Evolutionary conservation across 2,797 vertebrate species (phyloP).

Genomic region (Propithecus deckenii): DNA sequence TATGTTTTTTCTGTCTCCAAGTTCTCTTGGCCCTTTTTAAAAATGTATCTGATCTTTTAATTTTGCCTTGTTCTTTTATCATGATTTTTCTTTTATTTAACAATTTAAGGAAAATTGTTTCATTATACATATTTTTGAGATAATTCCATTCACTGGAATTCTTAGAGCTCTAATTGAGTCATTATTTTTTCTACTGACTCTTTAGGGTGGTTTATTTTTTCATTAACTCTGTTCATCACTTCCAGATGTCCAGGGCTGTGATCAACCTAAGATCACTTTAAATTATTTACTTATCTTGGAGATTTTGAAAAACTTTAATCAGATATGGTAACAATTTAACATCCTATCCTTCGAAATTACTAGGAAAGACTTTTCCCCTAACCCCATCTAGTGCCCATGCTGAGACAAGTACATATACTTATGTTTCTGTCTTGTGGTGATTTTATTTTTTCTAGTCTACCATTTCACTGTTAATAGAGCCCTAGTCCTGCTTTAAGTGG

Average conservation of each 20-base stretch:
- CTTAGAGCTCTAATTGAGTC: background rate
- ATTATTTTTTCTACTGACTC: background rate
- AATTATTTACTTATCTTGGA: background rate
- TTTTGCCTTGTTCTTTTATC: background rate
- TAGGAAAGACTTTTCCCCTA: background rate
- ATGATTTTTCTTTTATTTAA: background rate
- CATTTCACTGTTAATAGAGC: background rate
- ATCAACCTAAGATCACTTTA: background rate
- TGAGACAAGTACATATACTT: background rate
- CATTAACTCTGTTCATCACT: background rate
- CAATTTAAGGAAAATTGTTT: background rate
- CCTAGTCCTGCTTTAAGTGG: background rate
- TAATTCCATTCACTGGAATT: background rate
- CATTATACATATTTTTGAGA: background rate
- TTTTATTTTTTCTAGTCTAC: background rate
- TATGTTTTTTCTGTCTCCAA: background rate
- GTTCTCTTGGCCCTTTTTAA: background rate
- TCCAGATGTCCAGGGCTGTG: background rate
- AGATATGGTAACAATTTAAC: background rate
- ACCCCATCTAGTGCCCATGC: background rate
- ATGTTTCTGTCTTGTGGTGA: background rate
- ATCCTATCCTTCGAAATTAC: background rate
- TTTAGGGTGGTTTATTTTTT: background rate
- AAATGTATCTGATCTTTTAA: background rate
- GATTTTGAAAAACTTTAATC: background rate